phyloP scores from a whole-genome alignment of 2,888 invertebrate genomes.

The Caenorhabditis sp. region DNA sequence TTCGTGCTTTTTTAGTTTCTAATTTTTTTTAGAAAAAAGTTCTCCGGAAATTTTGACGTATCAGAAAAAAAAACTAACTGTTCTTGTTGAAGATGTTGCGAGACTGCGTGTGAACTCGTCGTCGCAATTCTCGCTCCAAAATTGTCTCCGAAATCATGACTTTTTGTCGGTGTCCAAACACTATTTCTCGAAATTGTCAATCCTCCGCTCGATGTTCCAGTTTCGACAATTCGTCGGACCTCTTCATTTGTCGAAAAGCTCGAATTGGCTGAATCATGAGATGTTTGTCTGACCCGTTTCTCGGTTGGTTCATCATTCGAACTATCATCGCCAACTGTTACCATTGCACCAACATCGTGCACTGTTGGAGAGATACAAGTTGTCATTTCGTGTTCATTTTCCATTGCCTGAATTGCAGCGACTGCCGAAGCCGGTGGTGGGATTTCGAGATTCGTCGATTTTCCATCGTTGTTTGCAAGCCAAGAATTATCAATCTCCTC shows the following conservation, averaged over 20 bases:
- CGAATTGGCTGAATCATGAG: constrained; percentile 58
- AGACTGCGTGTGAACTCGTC: not conserved
- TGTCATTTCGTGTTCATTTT: constrained; percentile 6
- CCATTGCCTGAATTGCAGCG: constrained; percentile 30
- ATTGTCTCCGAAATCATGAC: not conserved
- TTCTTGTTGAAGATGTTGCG: not conserved
- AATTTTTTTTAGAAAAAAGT: no score
- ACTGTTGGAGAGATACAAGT: not conserved
- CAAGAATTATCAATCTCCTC: constrained; percentile 4
- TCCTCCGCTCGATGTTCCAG: not conserved
- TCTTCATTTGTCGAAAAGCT: constrained; percentile 41
- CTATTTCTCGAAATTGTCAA: constrained; percentile 4
- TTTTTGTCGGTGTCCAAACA: not conserved
- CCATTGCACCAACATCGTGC: constrained; percentile 7
- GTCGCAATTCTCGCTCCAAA: not conserved
- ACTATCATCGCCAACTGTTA: constrained; percentile 17
- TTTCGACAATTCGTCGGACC: constrained; percentile 35
- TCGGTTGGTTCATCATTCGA: constrained; percentile 54
- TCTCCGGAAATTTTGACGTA: no score
- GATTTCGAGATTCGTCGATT: not conserved
- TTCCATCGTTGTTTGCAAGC: not conserved
- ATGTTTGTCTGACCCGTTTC: constrained; percentile 61
- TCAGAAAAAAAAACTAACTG: not conserved
- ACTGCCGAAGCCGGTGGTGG: constrained; percentile 31
- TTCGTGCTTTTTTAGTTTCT: no score